These are phyloP conservation scores for Sogatella furcifera DNA, from an alignment of 1,140 invertebrate genomes.

Conservation along the genomic window DNA sequence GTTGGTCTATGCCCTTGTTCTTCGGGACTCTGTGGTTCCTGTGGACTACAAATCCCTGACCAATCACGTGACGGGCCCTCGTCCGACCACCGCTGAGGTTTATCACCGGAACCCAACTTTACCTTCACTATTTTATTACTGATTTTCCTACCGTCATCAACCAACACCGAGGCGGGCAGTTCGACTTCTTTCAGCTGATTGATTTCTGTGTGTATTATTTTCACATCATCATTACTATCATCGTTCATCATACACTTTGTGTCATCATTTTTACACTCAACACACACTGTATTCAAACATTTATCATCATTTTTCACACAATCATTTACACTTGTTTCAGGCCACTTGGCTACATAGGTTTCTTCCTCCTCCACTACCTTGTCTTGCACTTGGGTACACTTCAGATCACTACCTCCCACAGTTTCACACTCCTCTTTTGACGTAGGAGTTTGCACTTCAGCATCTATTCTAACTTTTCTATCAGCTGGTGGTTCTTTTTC, in stretches of 20 bases:
- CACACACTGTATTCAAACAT: too few relatives aligned
- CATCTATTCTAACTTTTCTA: too few relatives aligned
- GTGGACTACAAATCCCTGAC: slow-evolving; percentile 22
- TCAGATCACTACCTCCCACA: background rate
- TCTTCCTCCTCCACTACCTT: slow-evolving; percentile 5
- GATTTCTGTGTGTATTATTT: slow-evolving; percentile 6
- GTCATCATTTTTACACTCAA: too few relatives aligned
- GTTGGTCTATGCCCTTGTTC: slow-evolving; percentile 11
- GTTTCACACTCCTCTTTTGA: background rate
- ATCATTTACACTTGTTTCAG: background rate
- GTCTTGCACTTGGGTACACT: background rate
- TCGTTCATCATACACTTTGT: too few relatives aligned
- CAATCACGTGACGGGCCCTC: slow-evolving; percentile 12
- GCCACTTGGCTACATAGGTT: background rate
- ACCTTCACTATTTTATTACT: background rate
- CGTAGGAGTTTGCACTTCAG: too few relatives aligned
- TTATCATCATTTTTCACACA: too few relatives aligned
- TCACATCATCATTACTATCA: background rate
- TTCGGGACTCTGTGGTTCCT: slow-evolving; percentile 41
- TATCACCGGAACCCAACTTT: background rate
- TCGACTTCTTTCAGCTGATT: slow-evolving; percentile 12
- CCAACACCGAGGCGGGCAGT: background rate
- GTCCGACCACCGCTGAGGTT: slow-evolving; percentile 8
- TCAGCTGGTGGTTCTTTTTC: too few relatives aligned
- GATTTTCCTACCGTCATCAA: background rate